These are phyloP conservation scores for Drosophila parthenogenetica DNA, from an alignment of 2,888 invertebrate genomes.

Conservation along the genomic window DNA sequence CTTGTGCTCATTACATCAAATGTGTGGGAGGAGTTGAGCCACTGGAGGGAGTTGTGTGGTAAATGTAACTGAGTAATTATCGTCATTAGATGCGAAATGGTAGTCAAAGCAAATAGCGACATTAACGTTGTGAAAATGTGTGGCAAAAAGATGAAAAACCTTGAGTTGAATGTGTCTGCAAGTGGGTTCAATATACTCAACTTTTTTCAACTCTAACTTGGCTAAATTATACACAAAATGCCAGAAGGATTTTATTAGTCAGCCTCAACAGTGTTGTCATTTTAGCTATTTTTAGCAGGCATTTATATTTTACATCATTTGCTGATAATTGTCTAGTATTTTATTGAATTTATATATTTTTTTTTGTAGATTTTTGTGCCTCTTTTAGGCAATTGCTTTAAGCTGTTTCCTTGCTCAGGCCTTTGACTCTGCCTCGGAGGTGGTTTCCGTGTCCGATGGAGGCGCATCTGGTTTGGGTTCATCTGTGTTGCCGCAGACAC, in stretches of 20 bases:
- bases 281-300: too few relatives aligned
- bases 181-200: conserved; percentile 1
- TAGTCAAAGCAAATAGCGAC: conserved; percentile 70
- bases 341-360: not conserved
- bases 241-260: not conserved
- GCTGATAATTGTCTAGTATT: conserved; percentile 18
- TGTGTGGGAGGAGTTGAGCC: conserved; percentile 35
- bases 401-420: conserved; percentile 60
- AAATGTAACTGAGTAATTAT: conserved; percentile 67
- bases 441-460: conserved; percentile 82
- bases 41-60: not conserved
- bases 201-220: not conserved
- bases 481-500: conserved; percentile 83
- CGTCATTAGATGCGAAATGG: conserved; percentile 66
- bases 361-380: conserved; percentile 45
- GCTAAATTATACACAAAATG: too few relatives aligned
- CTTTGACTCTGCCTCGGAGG: conserved; percentile 82
- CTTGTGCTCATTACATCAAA: conserved; percentile 67
- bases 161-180: conserved; percentile 7
- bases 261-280: not conserved
- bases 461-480: conserved; percentile 82
- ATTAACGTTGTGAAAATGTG: conserved; percentile 60
- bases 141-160: conserved; percentile 53
- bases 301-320: too few relatives aligned
- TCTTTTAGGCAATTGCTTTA: conserved; percentile 52